phyloP scores from a whole-genome alignment of 2,797 vertebrate species.

The Pogoniulus pusillus region DNA sequence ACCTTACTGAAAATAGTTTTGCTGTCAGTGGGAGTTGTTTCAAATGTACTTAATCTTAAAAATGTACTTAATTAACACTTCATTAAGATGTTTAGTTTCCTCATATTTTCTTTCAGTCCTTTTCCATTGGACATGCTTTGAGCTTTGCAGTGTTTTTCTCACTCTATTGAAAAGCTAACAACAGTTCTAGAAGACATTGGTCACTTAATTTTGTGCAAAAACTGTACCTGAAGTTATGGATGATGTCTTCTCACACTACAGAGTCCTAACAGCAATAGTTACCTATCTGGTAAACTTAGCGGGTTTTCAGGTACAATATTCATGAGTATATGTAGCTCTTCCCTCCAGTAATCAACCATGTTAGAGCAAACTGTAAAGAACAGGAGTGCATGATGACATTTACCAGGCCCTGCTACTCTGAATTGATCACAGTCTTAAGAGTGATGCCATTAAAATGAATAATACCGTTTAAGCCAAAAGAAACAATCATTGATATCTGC shows the following conservation, averaged over 20 bases:
- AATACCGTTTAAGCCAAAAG: not conserved
- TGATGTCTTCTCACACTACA: not conserved
- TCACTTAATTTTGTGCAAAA: not conserved
- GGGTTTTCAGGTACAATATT: not conserved
- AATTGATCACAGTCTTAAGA: not conserved
- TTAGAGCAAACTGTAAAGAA: not conserved
- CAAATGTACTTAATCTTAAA: not conserved
- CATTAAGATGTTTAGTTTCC: not conserved
- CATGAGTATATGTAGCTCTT: not conserved
- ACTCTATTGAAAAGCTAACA: not conserved
- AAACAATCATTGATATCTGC: not conserved
- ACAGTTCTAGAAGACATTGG: not conserved
- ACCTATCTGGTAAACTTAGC: not conserved
- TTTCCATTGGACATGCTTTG: slow-evolving; percentile 10
- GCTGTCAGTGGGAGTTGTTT: not conserved
- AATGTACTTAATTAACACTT: not conserved
- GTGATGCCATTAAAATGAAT: not conserved
- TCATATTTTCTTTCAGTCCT: not conserved
- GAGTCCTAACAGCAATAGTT: not conserved
- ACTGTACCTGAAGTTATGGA: not conserved
- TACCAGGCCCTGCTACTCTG: not conserved
- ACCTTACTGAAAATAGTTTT: not conserved
- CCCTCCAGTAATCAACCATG: not conserved
- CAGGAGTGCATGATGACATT: not conserved
- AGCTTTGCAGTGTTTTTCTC: not conserved